A percentile compares a stretch with the other conserved stretches of the same genome.
These are phyloP conservation scores for Drosophila melanica DNA, from an alignment of 1,140 invertebrate genomes.

Conservation along the genomic window DNA sequence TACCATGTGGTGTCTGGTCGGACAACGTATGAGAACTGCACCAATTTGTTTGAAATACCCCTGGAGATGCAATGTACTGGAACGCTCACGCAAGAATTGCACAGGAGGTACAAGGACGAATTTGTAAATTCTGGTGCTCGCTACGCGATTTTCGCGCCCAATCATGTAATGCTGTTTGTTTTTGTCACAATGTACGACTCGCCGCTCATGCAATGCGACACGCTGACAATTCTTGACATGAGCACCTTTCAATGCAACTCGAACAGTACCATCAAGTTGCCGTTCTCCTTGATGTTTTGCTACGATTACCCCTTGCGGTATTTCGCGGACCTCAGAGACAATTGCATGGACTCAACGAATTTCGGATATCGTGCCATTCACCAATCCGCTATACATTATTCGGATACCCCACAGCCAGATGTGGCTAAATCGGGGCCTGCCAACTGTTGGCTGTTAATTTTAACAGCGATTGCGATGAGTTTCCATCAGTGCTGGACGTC, in stretches of 20 bases:
- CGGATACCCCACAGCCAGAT: neutral
- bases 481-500: neutral
- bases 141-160: constrained; percentile 8
- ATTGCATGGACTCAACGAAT: neutral
- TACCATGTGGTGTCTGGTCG: neutral
- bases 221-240: neutral
- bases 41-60: neutral
- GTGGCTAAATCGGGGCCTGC: neutral
- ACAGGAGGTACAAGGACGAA: neutral
- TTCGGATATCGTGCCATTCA: neutral
- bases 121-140: neutral
- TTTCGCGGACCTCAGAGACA: constrained; percentile 1
- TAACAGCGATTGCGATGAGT: neutral
- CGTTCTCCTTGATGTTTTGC: constrained; percentile 7
- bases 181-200: constrained; percentile 27
- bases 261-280: neutral
- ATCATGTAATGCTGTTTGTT: neutral
- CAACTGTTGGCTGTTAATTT: neutral
- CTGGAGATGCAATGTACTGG: constrained; percentile 1
- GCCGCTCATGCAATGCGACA: neutral
- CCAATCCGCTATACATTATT: constrained; percentile 23
- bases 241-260: constrained; percentile 1
- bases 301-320: constrained; percentile 15
- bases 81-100: neutral
- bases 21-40: constrained; percentile 2